Conservation (phyloP, 1,140 invertebrate genomes). For the Magallana ariakensis region DNA sequence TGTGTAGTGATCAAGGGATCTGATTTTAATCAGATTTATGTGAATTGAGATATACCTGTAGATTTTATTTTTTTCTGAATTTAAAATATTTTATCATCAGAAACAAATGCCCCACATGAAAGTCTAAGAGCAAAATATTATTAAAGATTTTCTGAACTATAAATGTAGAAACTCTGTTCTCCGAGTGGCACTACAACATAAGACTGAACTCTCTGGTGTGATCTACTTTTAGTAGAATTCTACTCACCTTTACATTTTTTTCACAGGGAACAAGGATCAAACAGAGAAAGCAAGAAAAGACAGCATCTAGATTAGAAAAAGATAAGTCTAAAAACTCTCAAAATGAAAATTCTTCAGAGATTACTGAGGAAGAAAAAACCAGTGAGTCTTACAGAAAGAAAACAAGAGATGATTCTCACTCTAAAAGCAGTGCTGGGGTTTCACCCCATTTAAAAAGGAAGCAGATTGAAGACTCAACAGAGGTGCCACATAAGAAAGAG, state of each 20-base stretch:
- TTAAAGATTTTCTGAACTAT: too few relatives aligned
- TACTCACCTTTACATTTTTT: not conserved
- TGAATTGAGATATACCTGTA: too few relatives aligned
- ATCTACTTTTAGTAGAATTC: too few relatives aligned
- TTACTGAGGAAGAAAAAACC: not conserved
- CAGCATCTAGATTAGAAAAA: not conserved
- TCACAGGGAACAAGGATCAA: slow-evolving; percentile 11
- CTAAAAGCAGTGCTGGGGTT: not conserved
- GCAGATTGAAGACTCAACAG: not conserved
- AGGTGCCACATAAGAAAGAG: not conserved
- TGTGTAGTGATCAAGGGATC: too few relatives aligned
- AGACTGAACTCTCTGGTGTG: too few relatives aligned
- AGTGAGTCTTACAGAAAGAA: not conserved
- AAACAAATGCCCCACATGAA: too few relatives aligned
- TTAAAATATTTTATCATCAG: too few relatives aligned
- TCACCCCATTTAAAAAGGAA: not conserved
- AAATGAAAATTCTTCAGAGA: not conserved
- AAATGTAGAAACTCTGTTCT: too few relatives aligned
- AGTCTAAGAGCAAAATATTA: too few relatives aligned
- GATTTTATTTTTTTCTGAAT: too few relatives aligned
- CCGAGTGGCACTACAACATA: too few relatives aligned
- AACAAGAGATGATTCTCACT: not conserved
- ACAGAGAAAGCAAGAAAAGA: not conserved
- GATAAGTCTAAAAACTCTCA: not conserved
- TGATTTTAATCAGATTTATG: too few relatives aligned